A percentile compares a stretch with the other conserved stretches of the same genome.
phyloP scores from a whole-genome alignment of 2,797 vertebrate species.

The Schizopygopsis pylzovi region DNA sequence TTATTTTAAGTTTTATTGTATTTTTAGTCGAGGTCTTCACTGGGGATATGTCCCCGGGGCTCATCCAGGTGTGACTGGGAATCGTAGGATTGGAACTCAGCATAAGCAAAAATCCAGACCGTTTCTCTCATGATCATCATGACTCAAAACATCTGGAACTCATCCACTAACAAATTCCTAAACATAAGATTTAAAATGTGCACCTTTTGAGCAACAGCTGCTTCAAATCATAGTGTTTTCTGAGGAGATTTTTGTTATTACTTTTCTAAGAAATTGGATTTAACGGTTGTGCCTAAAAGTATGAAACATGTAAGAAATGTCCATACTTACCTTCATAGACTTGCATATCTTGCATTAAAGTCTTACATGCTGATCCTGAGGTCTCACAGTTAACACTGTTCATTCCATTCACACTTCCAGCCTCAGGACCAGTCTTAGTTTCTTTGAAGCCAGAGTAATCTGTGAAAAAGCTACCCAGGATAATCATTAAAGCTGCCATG shows the following conservation, averaged over 20 bases:
- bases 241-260: not conserved
- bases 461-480: not conserved
- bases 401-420: not conserved
- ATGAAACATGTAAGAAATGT: not conserved
- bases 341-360: not conserved
- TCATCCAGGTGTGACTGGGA: not conserved
- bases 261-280: not conserved
- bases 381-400: not conserved
- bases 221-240: not conserved
- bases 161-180: not conserved
- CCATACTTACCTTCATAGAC: not conserved
- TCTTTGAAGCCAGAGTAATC: not conserved
- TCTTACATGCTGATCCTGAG: not conserved
- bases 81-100: not conserved
- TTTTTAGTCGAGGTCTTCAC: too few relatives aligned
- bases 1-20: too few relatives aligned
- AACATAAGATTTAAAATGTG: not conserved
- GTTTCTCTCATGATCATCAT: not conserved
- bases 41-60: too few relatives aligned
- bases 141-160: not conserved
- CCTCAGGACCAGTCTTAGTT: not conserved
- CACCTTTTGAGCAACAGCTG: not conserved
- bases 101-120: too few relatives aligned
- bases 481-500: not conserved
- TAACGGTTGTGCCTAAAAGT: not conserved